Percentiles rank a stretch among this genome's conserved stretches.
These are phyloP conservation scores for Hetaerina americana DNA, from an alignment of 1,140 invertebrate species.

Conservation along the genomic window DNA sequence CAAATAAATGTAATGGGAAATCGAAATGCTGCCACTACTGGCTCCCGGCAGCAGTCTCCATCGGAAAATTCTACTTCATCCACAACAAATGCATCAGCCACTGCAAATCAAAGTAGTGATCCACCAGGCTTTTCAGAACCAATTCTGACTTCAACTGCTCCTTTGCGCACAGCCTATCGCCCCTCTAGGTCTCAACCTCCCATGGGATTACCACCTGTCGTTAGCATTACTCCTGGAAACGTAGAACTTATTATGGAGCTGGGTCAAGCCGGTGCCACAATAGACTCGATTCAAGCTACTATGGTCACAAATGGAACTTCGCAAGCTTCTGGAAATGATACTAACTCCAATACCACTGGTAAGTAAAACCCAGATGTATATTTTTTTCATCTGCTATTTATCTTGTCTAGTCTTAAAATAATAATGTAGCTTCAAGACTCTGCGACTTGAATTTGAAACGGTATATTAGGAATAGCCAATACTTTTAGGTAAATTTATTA, in stretches of 20 bases:
- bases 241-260: slow-evolving; percentile 56
- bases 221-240: slow-evolving; percentile 25
- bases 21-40: slow-evolving; percentile 22
- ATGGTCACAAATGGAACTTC: slow-evolving; percentile 9
- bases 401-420: too few relatives aligned
- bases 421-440: too few relatives aligned
- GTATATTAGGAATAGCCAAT: too few relatives aligned
- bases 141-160: background rate
- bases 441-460: too few relatives aligned
- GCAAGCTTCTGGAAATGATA: background rate
- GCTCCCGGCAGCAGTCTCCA: background rate
- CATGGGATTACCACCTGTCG: background rate
- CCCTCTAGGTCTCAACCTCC: slow-evolving; percentile 17
- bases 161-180: background rate
- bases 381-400: too few relatives aligned
- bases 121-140: background rate
- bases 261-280: slow-evolving; percentile 43
- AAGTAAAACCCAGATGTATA: too few relatives aligned
- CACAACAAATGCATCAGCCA: slow-evolving; percentile 21
- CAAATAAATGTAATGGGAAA: slow-evolving; percentile 36
- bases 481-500: too few relatives aligned
- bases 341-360: slow-evolving; percentile 11
- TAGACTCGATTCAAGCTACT: slow-evolving; percentile 37
- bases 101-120: slow-evolving; percentile 16
- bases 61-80: slow-evolving; percentile 16